phyloP scores from a whole-genome alignment of 1,140 invertebrate species.

The Scaptomyza pallida region DNA sequence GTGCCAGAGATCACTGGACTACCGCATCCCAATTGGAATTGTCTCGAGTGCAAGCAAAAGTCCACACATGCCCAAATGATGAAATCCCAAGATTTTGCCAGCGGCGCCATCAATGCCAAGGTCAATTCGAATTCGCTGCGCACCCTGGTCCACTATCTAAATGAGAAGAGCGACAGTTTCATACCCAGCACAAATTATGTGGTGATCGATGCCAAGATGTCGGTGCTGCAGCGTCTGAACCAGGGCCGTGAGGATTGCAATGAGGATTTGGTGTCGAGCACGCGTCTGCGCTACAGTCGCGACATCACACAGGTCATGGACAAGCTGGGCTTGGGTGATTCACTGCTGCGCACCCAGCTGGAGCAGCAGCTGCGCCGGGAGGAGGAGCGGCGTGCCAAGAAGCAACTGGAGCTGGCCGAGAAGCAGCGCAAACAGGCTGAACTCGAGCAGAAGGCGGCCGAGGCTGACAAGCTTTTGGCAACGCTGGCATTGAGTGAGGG shows the following conservation, averaged over 20 bases:
- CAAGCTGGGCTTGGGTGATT: constrained; percentile 79
- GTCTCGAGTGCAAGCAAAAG: constrained; percentile 77
- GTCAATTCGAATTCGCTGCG: constrained; percentile 74
- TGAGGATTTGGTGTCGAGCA: constrained; percentile 66
- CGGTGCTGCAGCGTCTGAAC: constrained; percentile 60
- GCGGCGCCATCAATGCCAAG: constrained; percentile 77
- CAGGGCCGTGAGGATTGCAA: constrained; percentile 69
- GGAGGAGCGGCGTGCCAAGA: constrained; percentile 67
- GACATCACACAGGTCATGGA: constrained; percentile 84
- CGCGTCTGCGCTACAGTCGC: constrained; percentile 70
- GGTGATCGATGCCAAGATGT: constrained; percentile 78
- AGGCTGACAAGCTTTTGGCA: constrained; percentile 62
- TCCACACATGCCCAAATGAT: constrained; percentile 78
- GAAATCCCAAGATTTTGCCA: constrained; percentile 78
- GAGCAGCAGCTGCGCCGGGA: constrained; percentile 51
- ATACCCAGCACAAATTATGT: constrained; percentile 75
- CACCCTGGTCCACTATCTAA: constrained; percentile 72
- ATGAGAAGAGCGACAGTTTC: constrained; percentile 75
- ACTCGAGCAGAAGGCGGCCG: constrained; percentile 59
- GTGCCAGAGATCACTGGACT: constrained; percentile 76
- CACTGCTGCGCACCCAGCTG: constrained; percentile 74
- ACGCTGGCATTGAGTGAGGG: constrained; percentile 33
- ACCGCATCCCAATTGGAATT: constrained; percentile 81
- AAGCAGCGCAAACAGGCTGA: constrained; percentile 60
- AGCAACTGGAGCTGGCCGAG: constrained; percentile 53